A percentile compares a stretch with the other conserved stretches of the same genome.
Conservation (phyloP, 2,888 invertebrate genomes). For the Encarsia formosa region DNA sequence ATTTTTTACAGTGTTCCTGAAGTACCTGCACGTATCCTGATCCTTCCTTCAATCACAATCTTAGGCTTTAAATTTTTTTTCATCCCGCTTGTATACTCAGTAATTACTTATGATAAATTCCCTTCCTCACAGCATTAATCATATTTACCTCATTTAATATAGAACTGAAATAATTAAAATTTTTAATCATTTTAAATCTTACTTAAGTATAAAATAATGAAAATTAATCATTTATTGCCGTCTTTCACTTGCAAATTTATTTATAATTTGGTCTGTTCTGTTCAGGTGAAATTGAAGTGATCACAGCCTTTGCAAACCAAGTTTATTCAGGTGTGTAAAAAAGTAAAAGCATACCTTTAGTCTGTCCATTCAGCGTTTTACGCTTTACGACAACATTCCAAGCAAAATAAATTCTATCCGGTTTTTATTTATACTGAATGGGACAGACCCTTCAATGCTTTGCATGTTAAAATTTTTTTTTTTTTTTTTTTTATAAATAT, state of each 20-base stretch:
- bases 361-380: conserved; percentile 49
- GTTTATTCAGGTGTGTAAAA: conserved; percentile 50
- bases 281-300: conserved; percentile 50
- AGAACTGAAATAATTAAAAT: neutral
- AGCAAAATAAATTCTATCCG: neutral
- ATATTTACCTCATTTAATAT: neutral
- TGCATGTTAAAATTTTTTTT: conserved; percentile 15
- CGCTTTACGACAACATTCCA: conserved; percentile 16
- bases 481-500: conserved; percentile 5
- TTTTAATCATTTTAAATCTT: conserved; percentile 2
- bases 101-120: neutral
- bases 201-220: neutral
- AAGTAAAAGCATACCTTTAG: conserved; percentile 27
- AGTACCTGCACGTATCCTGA: conserved; percentile 7
- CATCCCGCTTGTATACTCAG: neutral
- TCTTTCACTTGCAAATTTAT: conserved; percentile 19
- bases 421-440: conserved; percentile 45
- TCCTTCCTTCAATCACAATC: neutral
- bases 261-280: conserved; percentile 49
- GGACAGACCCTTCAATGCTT: conserved; percentile 40
- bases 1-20: conserved; percentile 15
- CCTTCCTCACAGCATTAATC: neutral
- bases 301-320: conserved; percentile 48
- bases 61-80: neutral
- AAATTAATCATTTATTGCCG: conserved; percentile 5